Evolutionary conservation across 2,888 invertebrate species (phyloP), one percentile per base, ranked within the genome.

Genomic region (Ceramica pisi): DNA sequence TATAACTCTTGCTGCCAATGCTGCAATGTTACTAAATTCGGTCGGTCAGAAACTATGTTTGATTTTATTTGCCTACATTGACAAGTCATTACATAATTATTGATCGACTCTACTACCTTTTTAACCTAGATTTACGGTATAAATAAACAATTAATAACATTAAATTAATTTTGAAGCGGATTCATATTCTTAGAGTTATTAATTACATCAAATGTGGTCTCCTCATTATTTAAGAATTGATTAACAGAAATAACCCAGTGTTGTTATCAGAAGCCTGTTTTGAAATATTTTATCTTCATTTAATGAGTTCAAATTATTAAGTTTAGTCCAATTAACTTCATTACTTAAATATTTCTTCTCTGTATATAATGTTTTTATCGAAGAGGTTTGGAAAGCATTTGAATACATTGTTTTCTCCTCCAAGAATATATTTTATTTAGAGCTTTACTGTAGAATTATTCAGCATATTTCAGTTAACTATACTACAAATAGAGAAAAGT

Each of bases 51-150:
- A 26, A 26, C 23, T 14, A 14, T 12, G 19, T 14, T 5, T 26
- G 5, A 51, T 44, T 31, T 35, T 38, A 10, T 19, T 26, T 35
- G 10, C 31, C 19, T 12, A 48, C 26, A 62, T 21, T 60, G 76
- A 60, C 63, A 19, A 10, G 1, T 23, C 38, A 31, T 55, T 59
- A 75, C 38, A 64, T 61, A 77, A 65, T 77, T 65, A 64, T 70
- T 81, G 60, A 64, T 31, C 46, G 10, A 69, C 14, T 68, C 41
- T 35, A 41, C 23, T 26, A 64, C 38, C 26, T 31, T 21, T 60
- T 77, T 76, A 76, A 69, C 71, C 48, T 65, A 81, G 21, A 53
- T 77, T 65, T 69, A 61, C 12, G 26, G 46, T 79, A 38, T 62
- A 9, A 51, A 57, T 64, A 53, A 64, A 64, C n/a, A 44, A 60